Evolutionary conservation across 1,140 invertebrate genomes (phyloP), one percentile per base, ranked within the genome.

Genomic region (Pinna nobilis): DNA sequence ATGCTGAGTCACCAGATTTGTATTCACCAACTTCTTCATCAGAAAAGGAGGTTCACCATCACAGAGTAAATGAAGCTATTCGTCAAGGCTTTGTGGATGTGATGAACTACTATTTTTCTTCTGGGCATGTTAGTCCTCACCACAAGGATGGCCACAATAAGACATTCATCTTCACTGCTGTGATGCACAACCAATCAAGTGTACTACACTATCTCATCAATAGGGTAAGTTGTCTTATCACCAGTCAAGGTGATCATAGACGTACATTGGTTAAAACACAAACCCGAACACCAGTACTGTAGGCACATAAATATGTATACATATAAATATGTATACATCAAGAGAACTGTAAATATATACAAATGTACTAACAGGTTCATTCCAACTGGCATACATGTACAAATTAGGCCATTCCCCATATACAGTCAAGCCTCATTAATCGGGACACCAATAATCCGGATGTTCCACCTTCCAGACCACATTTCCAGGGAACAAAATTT

Each of bases 11-110:
- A 11, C 57, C 70, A 18, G 64, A 78, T 35, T 49, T 67, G 30
- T 74, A 77, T 15, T 39, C 80, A n/a, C 74, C 66, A 2, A 47
- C 61, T 18, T 61, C 63, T 15, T 57, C 53, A 6, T 47, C 70
- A 11, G 53, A 67, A 32, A 67, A 76, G 23, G 74, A 72, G 57
- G 70, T 83, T 20, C 70, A 81, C 66, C 76, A 81, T 23, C 68
- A 73, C 25, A 63, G 87, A 64, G 49, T 87, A 57, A 67, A 68
- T 39, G 83, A 85, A 50, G 85, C 86, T 30, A 78, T 86, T n/a
- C 79, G 86, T 67, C 70, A 82, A 28, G 87, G 86, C 23, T 88
- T 75, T 67, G 65, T 78, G n/a, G 87, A 88, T 80, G 87, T 88
- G 2, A 73, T 88, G 3, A 84, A 88, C 64, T 89, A 89, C 67